Conservation (phyloP, 2,888 invertebrate species). For the Melieria crassipennis region DNA sequence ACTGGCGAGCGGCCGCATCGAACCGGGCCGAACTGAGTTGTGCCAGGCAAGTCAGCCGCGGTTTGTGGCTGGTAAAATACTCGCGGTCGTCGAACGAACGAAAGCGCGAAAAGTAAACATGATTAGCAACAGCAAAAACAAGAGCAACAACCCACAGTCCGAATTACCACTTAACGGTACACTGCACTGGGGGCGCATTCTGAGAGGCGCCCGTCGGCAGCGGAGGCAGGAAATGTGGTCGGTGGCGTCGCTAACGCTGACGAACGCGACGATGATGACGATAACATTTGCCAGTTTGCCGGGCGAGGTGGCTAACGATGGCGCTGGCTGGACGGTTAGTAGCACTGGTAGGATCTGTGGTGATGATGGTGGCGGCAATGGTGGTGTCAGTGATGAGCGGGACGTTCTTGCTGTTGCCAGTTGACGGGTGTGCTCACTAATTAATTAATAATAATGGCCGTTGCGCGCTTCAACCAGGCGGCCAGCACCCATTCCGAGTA, state of each 20-base stretch:
- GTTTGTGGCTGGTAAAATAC: no score
- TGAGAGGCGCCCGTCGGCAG: conserved; percentile 1
- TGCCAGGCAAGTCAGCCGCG: no score
- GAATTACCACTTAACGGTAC: no score
- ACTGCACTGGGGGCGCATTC: no score
- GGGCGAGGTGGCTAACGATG: background rate
- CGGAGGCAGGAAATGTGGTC: conserved; percentile 20
- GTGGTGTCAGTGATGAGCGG: background rate
- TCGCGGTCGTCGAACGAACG: background rate
- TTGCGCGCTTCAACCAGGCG: no score
- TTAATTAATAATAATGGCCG: conserved; percentile 31
- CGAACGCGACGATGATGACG: conserved; percentile 22
- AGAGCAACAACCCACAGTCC: no score
- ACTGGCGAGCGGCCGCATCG: no score
- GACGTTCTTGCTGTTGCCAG: background rate
- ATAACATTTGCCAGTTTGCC: conserved; percentile 10
- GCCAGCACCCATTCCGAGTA: no score
- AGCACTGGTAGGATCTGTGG: background rate
- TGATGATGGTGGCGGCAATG: background rate
- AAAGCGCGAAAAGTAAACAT: conserved; percentile 1
- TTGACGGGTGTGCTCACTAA: conserved; percentile 26
- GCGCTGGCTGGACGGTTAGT: conserved; percentile 1
- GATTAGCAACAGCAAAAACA: conserved; percentile 5
- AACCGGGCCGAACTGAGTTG: no score
- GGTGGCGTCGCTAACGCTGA: conserved; percentile 24